Evolutionary conservation across 2,888 invertebrate genomes (phyloP).

Genomic region (Ligdia adustata): DNA sequence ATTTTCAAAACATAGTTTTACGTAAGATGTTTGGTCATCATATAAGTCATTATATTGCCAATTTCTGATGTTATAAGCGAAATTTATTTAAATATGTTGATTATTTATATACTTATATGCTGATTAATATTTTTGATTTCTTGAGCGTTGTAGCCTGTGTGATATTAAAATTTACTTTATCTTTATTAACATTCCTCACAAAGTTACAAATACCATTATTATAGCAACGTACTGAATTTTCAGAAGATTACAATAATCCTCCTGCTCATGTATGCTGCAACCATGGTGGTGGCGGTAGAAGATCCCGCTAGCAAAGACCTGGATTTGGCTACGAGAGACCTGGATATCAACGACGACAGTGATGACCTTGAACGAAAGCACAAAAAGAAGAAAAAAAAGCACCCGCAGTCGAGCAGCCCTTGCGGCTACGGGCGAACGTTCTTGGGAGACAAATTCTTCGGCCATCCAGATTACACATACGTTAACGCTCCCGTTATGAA

Average conservation of each 20-base stretch:
- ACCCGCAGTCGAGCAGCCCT: constrained; percentile 53
- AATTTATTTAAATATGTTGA: too few species aligned
- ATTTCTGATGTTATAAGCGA: too few species aligned
- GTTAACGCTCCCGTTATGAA: constrained; percentile 73
- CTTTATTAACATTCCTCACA: too few species aligned
- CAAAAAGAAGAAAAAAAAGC: constrained; percentile 64
- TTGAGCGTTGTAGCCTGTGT: too few species aligned
- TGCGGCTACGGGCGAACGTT: constrained; percentile 60
- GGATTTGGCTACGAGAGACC: constrained; percentile 50
- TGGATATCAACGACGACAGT: constrained; percentile 45
- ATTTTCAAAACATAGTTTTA: too few species aligned
- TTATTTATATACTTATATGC: too few species aligned
- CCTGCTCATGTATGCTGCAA: constrained; percentile 47
- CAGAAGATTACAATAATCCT: constrained; percentile 54
- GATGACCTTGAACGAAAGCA: constrained; percentile 63
- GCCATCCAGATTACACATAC: constrained; percentile 63
- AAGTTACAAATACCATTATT: too few species aligned
- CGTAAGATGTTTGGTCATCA: too few species aligned
- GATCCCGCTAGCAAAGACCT: constrained; percentile 54
- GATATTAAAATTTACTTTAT: too few species aligned
- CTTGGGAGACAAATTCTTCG: constrained; percentile 52
- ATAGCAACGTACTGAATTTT: constrained; percentile 34
- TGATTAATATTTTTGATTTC: too few species aligned
- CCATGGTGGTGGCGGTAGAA: constrained; percentile 44
- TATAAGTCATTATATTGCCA: too few species aligned